Evolutionary conservation across 2,888 invertebrate genomes (phyloP), one percentile per base, ranked within the genome.

Genomic region (Abrostola tripartita): DNA sequence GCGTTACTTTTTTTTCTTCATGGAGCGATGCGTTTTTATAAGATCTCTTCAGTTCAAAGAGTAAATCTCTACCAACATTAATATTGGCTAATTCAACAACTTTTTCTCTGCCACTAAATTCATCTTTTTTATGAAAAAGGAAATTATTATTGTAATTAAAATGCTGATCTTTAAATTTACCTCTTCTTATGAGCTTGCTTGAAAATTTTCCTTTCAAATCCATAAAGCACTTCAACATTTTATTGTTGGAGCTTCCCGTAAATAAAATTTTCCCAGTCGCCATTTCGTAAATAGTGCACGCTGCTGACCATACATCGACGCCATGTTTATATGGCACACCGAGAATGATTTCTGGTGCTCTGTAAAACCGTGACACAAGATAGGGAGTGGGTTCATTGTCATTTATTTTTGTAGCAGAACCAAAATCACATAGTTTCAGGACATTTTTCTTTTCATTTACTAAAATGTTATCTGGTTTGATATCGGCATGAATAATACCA

Each of bases 361-460:
- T 96, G 92, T 99, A 99, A 95, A 99, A 99, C 81, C 99, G 96
- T 61, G 99, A 99, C 61, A 99, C 99, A 74, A 99, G 95, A 91
- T 99, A 99, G 0, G 99, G 99, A 5, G 99, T 99, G 61, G 98
- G 97, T 92, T 99, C 99, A 93, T 98, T 98, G 81, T 99, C 99
- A 79, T 97, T 97, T 24, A 98, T 96, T 87, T 98, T 97, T 10
- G 98, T 97, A 7, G 99, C 99, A 5, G 99, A 99, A 24, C 99
- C 99, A 95, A 99, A 99, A 95, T 99, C 99, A 92, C 99, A 99
- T 52, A 99, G 94, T 92, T 99, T 99, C 82, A 99, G 92, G 63
- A 98, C 96, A 87, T 99, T 95, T 93, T 99, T 99, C 87, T 97
- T 98, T 90, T 99, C 99, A 94, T 99, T 99, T 12, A 99, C 99